These are phyloP conservation scores for Conus canariensis DNA, from an alignment of 2,888 invertebrate genomes.

Conservation along the genomic window DNA sequence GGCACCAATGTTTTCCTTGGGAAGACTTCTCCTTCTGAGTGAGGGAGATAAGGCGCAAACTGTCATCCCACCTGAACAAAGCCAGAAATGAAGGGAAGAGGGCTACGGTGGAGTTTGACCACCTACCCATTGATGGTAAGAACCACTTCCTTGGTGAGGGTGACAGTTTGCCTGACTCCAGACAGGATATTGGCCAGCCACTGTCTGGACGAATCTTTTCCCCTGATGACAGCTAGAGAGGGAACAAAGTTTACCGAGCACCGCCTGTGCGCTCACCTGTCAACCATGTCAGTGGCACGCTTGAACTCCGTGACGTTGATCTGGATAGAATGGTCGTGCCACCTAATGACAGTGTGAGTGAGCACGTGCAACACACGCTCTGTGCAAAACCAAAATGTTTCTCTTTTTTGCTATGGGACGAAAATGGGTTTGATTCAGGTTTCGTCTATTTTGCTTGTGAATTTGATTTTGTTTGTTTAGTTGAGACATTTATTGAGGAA, in stretches of 20 bases:
- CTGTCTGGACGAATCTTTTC: too few relatives aligned
- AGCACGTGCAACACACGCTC: background rate
- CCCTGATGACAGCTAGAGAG: background rate
- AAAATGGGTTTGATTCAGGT: background rate
- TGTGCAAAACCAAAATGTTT: background rate
- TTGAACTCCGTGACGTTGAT: background rate
- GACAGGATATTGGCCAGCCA: background rate
- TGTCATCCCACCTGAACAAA: slow-evolving; percentile 17
- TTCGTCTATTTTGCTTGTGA: background rate
- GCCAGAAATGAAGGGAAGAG: background rate
- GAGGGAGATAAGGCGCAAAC: background rate
- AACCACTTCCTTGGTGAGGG: background rate
- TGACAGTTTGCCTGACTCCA: background rate
- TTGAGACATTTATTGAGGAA: background rate
- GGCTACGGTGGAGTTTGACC: background rate
- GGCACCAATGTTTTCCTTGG: background rate
- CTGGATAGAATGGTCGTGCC: too few relatives aligned
- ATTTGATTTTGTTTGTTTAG: slow-evolving; percentile 7
- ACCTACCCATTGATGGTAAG: background rate
- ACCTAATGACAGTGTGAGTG: too few relatives aligned
- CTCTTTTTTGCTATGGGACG: background rate
- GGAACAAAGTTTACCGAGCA: background rate
- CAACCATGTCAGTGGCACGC: background rate
- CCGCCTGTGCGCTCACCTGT: background rate
- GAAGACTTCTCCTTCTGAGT: background rate